A percentile compares a stretch with the other conserved stretches of the same genome.
Conservation (phyloP, 2,797 vertebrate species). For the Acanthurus lineatus region DNA sequence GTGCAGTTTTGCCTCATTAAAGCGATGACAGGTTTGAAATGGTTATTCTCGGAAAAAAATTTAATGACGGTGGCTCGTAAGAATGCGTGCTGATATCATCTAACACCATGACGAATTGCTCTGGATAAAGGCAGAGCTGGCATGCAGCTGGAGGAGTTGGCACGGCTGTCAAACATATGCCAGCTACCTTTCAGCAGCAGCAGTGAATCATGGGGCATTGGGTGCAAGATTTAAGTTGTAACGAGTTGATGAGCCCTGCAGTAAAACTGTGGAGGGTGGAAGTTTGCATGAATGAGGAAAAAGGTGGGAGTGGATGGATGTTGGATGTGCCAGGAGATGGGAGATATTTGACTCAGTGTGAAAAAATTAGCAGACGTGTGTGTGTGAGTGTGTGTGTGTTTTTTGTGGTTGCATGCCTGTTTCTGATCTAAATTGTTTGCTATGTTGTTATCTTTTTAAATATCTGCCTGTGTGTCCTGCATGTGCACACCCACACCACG, state of each 20-base stretch:
- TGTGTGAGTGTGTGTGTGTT: no score
- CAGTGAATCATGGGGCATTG: conserved; percentile 57
- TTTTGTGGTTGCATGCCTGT: conserved; percentile 21
- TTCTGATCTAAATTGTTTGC: background rate
- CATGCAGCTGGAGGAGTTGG: conserved; percentile 26
- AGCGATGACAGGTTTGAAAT: conserved; percentile 23
- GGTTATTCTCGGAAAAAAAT: conserved; percentile 27
- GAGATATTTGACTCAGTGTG: conserved; percentile 38
- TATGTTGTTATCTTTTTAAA: conserved; percentile 37
- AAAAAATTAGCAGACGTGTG: conserved; percentile 33
- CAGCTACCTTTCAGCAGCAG: conserved; percentile 68
- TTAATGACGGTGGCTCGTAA: conserved; percentile 21
- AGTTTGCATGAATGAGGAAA: conserved; percentile 33
- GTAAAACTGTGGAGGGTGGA: conserved; percentile 29
- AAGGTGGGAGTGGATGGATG: conserved; percentile 36
- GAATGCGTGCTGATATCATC: conserved; percentile 37
- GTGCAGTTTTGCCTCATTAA: conserved; percentile 3
- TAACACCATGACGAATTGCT: conserved; percentile 53
- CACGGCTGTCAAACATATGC: conserved; percentile 46
- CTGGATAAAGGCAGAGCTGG: conserved; percentile 33
- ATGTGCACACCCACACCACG: conserved; percentile 8
- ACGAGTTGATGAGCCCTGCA: conserved; percentile 42
- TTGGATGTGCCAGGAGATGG: conserved; percentile 29
- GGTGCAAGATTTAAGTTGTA: conserved; percentile 53
- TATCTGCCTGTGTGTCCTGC: conserved; percentile 8